phyloP scores from a whole-genome alignment of 1,140 invertebrate genomes.

The Lineus longissimus region DNA sequence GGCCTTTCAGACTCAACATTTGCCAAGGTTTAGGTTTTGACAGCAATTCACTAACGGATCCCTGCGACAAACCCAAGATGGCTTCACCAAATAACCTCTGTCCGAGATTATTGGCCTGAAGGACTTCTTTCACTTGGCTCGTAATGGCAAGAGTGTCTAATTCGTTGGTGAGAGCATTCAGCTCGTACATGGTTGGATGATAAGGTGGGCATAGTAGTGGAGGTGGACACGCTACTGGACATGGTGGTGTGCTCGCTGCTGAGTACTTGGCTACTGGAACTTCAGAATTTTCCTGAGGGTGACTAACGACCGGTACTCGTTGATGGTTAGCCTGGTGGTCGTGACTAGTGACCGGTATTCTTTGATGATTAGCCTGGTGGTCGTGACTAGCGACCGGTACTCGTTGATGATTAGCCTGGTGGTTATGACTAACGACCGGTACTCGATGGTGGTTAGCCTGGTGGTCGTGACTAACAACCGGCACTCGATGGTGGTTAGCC shows the following conservation, averaged over 20 bases:
- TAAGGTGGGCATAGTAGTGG: constrained; percentile 12
- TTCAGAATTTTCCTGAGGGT: too few relatives aligned
- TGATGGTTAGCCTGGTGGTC: too few relatives aligned
- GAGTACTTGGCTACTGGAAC: not conserved
- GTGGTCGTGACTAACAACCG: too few relatives aligned
- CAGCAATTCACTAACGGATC: constrained; percentile 92
- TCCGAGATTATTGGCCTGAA: constrained; percentile 94
- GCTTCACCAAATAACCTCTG: constrained; percentile 98
- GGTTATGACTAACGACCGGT: too few relatives aligned
- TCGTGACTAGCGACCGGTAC: too few relatives aligned
- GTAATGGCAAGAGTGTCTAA: constrained; percentile 95
- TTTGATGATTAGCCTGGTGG: too few relatives aligned
- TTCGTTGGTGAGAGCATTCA: constrained; percentile 93
- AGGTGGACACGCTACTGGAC: constrained; percentile 15
- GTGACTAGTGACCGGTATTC: too few relatives aligned
- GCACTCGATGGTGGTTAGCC: too few relatives aligned
- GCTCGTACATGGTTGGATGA: constrained; percentile 78
- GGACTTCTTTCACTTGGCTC: constrained; percentile 93
- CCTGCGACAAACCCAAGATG: constrained; percentile 91
- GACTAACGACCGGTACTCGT: too few relatives aligned
- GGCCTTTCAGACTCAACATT: constrained; percentile 96
- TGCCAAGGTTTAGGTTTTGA: constrained; percentile 99
- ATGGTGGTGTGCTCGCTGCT: constrained; percentile 15
- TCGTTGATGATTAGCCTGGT: too few relatives aligned
- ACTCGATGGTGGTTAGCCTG: too few relatives aligned